Conservation (phyloP, 2,888 invertebrate genomes). For the Agapetus fuscipes region DNA sequence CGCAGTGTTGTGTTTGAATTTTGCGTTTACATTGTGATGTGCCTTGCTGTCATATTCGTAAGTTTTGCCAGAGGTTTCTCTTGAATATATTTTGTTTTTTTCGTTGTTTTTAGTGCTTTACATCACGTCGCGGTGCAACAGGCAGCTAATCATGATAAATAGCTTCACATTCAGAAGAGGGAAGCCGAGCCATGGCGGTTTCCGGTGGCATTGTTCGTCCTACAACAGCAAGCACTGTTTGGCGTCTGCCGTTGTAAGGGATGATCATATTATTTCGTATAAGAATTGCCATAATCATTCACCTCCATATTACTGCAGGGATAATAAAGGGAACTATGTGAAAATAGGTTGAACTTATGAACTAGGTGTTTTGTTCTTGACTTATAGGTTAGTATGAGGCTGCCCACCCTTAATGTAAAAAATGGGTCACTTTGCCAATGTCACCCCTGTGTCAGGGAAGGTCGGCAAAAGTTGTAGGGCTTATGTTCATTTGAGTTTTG, state of each 20-base stretch:
- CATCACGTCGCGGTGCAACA: background rate
- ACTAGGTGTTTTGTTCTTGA: too few species aligned
- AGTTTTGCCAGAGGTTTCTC: background rate
- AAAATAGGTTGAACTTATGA: too few species aligned
- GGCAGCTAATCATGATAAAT: slow-evolving; percentile 1
- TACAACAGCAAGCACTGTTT: slow-evolving; percentile 1
- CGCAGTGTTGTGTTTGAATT: background rate
- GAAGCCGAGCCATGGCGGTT: background rate
- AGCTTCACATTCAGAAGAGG: slow-evolving; percentile 4
- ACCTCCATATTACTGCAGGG: background rate
- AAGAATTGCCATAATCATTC: background rate
- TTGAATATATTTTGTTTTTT: background rate
- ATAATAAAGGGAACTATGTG: background rate
- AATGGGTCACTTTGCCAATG: too few species aligned
- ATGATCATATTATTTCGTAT: background rate
- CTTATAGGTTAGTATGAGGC: too few species aligned
- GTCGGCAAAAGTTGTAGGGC: too few species aligned
- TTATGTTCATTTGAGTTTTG: too few species aligned
- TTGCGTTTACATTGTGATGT: background rate
- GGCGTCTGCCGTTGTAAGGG: background rate
- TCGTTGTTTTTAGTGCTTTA: background rate
- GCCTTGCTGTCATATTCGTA: background rate
- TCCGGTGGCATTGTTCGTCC: slow-evolving; percentile 6
- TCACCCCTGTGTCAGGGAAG: too few species aligned
- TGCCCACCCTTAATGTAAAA: too few species aligned